A percentile compares a stretch with the other conserved stretches of the same genome.
Conservation (phyloP, 2,888 invertebrate species). For the Idaea biselata region DNA sequence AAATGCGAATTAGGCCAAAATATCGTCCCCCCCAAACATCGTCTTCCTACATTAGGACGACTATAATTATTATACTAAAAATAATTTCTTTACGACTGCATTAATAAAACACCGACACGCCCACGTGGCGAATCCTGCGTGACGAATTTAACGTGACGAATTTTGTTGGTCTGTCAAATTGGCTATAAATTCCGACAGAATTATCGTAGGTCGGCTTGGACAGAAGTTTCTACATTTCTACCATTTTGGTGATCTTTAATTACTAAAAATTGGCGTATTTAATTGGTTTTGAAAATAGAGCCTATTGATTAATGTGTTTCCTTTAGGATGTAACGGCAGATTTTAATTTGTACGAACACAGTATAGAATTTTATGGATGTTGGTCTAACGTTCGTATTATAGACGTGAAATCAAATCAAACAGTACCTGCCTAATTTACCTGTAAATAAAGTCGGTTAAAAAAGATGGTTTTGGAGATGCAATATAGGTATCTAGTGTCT, state of each 20-base stretch:
- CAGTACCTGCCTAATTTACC: too few species aligned
- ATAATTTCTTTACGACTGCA: too few species aligned
- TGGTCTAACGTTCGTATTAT: not conserved
- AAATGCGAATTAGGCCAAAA: too few species aligned
- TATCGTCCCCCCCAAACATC: too few species aligned
- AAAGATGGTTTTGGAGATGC: too few species aligned
- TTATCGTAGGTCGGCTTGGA: not conserved
- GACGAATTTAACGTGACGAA: not conserved
- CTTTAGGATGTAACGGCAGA: not conserved
- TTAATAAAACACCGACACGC: not conserved
- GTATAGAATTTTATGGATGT: not conserved
- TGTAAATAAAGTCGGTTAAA: too few species aligned
- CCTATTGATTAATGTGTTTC: not conserved
- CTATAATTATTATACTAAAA: too few species aligned
- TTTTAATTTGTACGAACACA: not conserved
- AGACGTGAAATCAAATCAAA: too few species aligned
- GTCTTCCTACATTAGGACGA: too few species aligned
- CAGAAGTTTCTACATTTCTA: not conserved
- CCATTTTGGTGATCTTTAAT: not conserved
- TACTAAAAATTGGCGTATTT: not conserved
- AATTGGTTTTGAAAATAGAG: not conserved
- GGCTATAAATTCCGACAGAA: not conserved
- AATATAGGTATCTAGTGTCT: too few species aligned
- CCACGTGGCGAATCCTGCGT: not conserved
- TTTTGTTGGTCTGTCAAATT: not conserved